These are phyloP conservation scores for Hydrotaea diabolus DNA, from an alignment of 2,888 invertebrate species.

Conservation along the genomic window DNA sequence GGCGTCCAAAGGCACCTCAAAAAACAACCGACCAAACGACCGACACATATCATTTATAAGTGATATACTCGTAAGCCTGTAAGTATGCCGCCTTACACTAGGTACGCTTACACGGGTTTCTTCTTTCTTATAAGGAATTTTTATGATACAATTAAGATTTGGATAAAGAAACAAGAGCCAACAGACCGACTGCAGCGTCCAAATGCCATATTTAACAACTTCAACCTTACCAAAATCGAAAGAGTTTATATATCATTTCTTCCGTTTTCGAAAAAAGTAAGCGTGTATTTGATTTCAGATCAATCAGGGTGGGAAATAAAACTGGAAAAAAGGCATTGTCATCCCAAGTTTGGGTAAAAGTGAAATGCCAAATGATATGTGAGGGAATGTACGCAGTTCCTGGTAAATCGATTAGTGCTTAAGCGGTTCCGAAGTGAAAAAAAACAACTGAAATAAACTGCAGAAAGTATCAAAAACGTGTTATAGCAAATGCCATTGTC, in stretches of 20 bases:
- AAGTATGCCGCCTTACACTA: no score
- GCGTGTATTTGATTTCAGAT: constrained; percentile 42
- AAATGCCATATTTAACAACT: not conserved
- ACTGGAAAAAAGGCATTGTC: constrained; percentile 8
- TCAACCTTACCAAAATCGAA: constrained; percentile 11
- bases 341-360: no score
- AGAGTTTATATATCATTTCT: constrained; percentile 16
- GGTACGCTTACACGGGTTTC: constrained; percentile 8
- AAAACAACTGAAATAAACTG: no score
- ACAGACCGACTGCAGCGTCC: not conserved
- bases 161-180: constrained; percentile 22
- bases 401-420: no score
- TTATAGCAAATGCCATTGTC: no score
- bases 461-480: no score
- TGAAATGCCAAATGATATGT: no score
- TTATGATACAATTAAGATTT: constrained; percentile 61
- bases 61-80: constrained; percentile 18
- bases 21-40: constrained; percentile 1
- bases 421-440: no score
- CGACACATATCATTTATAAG: constrained; percentile 48
- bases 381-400: no score
- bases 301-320: constrained; percentile 56
- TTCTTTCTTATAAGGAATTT: constrained; percentile 53
- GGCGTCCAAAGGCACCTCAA: constrained; percentile 27
- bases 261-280: not conserved